phyloP scores from a whole-genome alignment of 2,113 vertebrate genomes.

The Leucoraja erinaceus region DNA sequence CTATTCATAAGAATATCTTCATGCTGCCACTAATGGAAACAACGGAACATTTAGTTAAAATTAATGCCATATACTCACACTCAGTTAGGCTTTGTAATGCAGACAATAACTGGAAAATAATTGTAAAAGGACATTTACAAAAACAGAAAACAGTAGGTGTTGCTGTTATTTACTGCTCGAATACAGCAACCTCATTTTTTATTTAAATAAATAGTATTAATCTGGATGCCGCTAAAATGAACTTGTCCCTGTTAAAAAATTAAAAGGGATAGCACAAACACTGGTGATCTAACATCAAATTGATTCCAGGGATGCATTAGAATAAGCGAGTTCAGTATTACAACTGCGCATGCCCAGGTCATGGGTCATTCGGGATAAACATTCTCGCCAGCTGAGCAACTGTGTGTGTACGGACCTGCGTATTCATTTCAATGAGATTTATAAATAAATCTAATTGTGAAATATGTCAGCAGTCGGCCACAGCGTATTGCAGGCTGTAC shows the following conservation, averaged over 20 bases:
- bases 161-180: neutral
- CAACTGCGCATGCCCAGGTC: no score
- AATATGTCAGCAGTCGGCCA: no score
- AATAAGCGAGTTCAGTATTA: neutral
- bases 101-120: neutral
- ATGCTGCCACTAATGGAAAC: slow-evolving; percentile 79
- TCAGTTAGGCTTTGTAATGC: neutral
- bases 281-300: neutral
- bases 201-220: neutral
- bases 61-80: neutral
- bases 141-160: neutral
- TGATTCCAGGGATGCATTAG: neutral
- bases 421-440: no score
- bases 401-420: no score
- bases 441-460: no score
- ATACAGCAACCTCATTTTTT: neutral
- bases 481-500: no score
- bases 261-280: neutral
- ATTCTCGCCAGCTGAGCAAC: no score
- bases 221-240: neutral
- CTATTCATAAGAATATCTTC: slow-evolving; percentile 84
- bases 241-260: neutral
- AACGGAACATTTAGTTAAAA: neutral
- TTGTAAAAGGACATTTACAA: no score
- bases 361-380: no score